phyloP scores from a whole-genome alignment of 2,888 invertebrate species.

The Thumatha senex region DNA sequence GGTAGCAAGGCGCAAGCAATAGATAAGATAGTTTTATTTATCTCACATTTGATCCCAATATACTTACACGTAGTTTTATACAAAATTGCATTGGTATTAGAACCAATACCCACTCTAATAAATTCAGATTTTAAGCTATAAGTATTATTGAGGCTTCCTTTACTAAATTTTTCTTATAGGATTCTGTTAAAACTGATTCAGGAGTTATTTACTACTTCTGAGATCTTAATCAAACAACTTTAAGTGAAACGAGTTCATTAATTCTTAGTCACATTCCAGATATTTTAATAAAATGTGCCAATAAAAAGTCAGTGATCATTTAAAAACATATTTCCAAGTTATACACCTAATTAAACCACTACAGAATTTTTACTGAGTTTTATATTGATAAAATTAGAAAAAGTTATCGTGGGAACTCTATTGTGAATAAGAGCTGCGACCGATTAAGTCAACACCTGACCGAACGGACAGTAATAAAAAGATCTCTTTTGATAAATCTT shows the following conservation, averaged over 20 bases:
- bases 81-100: conserved; percentile 15
- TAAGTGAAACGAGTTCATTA: too few species aligned
- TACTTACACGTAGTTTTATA: conserved; percentile 44
- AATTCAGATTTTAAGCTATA: too few species aligned
- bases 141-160: too few species aligned
- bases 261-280: too few species aligned
- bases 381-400: neutral
- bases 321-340: too few species aligned
- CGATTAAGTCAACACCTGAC: conserved; percentile 69
- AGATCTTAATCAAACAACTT: too few species aligned
- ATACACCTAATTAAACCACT: too few species aligned
- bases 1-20: conserved; percentile 43
- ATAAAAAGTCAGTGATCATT: too few species aligned
- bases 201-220: too few species aligned
- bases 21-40: conserved; percentile 53
- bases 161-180: too few species aligned
- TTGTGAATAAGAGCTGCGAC: conserved; percentile 44
- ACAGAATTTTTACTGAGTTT: neutral
- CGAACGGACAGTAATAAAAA: conserved; percentile 43
- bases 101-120: neutral
- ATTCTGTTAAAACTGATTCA: too few species aligned
- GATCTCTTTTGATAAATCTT: conserved; percentile 44
- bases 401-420: conserved; percentile 63
- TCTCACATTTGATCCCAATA: conserved; percentile 54
- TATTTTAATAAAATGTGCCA: too few species aligned